Percentiles rank a stretch among this genome's conserved stretches.
phyloP scores from a whole-genome alignment of 1,140 invertebrate species.

The Psilanteris sp. region DNA sequence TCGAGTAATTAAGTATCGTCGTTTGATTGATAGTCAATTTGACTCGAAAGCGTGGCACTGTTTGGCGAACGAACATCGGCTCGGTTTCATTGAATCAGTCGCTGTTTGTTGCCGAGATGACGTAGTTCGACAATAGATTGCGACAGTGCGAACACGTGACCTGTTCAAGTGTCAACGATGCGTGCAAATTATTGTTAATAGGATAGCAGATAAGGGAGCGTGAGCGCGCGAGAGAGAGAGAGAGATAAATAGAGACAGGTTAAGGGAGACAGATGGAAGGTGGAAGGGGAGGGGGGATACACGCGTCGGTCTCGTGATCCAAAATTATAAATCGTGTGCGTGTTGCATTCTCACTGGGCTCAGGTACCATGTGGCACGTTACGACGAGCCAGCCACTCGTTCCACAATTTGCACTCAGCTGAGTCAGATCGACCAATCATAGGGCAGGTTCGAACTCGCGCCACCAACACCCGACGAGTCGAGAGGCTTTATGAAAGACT shows the following conservation, averaged over 20 bases:
- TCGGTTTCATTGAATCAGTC: too few species aligned
- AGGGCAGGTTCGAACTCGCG: slow-evolving; percentile 69
- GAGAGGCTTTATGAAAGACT: slow-evolving; percentile 24
- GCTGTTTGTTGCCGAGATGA: too few species aligned
- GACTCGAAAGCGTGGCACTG: too few species aligned
- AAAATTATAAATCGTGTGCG: slow-evolving; percentile 24
- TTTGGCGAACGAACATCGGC: too few species aligned
- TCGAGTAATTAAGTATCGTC: too few species aligned
- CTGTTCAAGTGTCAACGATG: too few species aligned
- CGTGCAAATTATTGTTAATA: neutral
- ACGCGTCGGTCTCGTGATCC: slow-evolving; percentile 33
- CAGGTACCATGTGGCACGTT: slow-evolving; percentile 35
- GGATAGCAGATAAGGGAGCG: slow-evolving; percentile 4
- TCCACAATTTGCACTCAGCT: slow-evolving; percentile 68
- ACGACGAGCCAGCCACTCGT: slow-evolving; percentile 36
- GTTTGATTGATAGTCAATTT: too few species aligned
- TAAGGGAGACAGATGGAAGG: too few species aligned
- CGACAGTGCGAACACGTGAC: too few species aligned
- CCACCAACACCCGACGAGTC: slow-evolving; percentile 71
- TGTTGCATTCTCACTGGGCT: slow-evolving; percentile 17
- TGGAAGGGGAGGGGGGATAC: too few species aligned
- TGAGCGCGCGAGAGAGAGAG: neutral
- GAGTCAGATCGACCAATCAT: slow-evolving; percentile 72
- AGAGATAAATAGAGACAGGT: too few species aligned
- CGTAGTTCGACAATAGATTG: too few species aligned